Evolutionary conservation across 2,113 vertebrate genomes (phyloP).

Genomic region (Oreochromis aureus): DNA sequence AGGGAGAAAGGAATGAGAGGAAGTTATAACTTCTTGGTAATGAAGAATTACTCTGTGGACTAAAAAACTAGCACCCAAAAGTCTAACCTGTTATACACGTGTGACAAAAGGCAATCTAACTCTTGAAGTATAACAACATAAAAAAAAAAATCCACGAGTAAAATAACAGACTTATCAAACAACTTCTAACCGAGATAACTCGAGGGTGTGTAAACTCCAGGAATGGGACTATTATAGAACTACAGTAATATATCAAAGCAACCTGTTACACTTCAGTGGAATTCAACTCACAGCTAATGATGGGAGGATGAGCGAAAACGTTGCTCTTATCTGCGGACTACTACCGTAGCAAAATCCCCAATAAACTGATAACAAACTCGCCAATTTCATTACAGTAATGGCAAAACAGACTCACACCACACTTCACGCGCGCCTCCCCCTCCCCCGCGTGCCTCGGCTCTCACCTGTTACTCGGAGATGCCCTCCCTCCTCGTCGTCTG

Average conservation of each 20-base stretch:
- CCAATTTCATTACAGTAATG: neutral
- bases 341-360: accelerated
- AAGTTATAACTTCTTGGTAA: neutral
- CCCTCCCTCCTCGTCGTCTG: neutral
- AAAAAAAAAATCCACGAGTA: neutral
- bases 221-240: neutral
- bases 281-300: neutral
- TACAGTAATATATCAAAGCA: neutral
- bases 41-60: neutral
- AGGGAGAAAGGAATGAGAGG: neutral
- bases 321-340: neutral
- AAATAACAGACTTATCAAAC: neutral
- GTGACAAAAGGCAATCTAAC: neutral
- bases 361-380: neutral
- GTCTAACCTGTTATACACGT: neutral
- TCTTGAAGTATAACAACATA: neutral
- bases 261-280: neutral
- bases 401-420: neutral
- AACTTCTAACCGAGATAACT: neutral
- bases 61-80: neutral
- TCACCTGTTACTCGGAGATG: neutral
- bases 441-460: neutral
- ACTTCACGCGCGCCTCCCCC: neutral
- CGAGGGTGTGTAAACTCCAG: neutral
- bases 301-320: neutral